phyloP scores from a whole-genome alignment of 2,113 vertebrate genomes.

The Elgaria multicarinata region DNA sequence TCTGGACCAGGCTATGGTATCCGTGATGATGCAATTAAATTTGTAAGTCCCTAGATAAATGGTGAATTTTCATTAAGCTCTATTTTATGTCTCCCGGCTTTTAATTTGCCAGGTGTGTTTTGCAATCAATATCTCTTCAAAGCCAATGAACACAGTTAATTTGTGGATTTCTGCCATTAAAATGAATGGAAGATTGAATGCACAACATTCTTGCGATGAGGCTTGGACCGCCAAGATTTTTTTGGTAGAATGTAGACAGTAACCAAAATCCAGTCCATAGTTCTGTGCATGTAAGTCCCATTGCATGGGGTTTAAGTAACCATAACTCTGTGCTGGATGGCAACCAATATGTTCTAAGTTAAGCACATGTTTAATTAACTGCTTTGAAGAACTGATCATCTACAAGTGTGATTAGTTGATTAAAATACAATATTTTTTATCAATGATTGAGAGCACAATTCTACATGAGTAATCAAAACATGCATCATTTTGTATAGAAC shows the following conservation, averaged over 20 bases:
- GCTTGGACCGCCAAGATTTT: background rate
- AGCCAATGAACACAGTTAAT: slow-evolving; percentile 16
- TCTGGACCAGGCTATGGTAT: background rate
- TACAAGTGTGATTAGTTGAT: background rate
- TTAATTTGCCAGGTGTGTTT: slow-evolving; percentile 11
- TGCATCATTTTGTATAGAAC: slow-evolving; percentile 1
- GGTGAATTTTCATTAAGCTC: background rate
- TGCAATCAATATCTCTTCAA: slow-evolving; percentile 9
- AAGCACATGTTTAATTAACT: slow-evolving; percentile 18
- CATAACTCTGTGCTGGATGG: slow-evolving; percentile 1
- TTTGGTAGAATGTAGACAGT: background rate
- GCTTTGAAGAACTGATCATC: background rate
- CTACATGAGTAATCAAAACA: slow-evolving; percentile 43
- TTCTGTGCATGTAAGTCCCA: background rate
- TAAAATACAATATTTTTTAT: slow-evolving; percentile 16
- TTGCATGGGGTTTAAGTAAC: background rate
- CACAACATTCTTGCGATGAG: background rate
- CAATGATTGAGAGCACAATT: background rate
- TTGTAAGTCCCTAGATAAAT: background rate
- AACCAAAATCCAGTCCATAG: background rate
- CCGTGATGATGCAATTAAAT: background rate
- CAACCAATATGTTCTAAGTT: slow-evolving; percentile 6
- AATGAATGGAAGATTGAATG: background rate
- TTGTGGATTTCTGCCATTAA: slow-evolving; percentile 5
- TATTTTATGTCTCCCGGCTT: background rate